These are phyloP conservation scores for Oligia strigilis DNA, from an alignment of 2,888 invertebrate genomes.

Conservation along the genomic window DNA sequence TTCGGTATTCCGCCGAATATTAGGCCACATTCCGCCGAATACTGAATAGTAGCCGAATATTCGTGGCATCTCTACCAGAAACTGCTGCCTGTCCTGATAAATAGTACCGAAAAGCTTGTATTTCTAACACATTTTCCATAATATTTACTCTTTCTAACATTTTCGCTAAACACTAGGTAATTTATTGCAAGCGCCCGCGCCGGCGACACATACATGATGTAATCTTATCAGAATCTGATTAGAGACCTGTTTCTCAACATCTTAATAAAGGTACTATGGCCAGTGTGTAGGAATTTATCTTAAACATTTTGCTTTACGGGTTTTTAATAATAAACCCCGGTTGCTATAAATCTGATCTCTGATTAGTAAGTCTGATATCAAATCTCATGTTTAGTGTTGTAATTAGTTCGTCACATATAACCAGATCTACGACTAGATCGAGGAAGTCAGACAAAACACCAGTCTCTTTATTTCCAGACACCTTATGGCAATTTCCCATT, in stretches of 20 bases:
- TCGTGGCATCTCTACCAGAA: too few relatives aligned
- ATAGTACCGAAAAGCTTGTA: background rate
- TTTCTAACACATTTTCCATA: background rate
- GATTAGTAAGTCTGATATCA: background rate
- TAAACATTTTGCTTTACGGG: conserved; percentile 9
- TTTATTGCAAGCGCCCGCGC: conserved; percentile 45
- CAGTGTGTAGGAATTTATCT: conserved; percentile 29
- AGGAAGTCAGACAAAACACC: background rate
- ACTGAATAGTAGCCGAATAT: too few relatives aligned
- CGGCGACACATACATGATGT: conserved; percentile 54
- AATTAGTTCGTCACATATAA: background rate
- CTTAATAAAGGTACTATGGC: conserved; percentile 39
- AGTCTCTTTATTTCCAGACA: background rate
- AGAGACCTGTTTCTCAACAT: conserved; percentile 43
- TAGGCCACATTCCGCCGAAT: too few relatives aligned
- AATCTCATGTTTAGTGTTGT: background rate
- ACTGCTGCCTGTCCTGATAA: too few relatives aligned
- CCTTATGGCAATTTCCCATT: background rate
- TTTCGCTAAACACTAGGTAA: conserved; percentile 31
- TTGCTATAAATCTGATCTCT: background rate
- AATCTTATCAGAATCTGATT: conserved; percentile 51
- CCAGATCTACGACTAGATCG: too few relatives aligned
- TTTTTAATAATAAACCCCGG: background rate
- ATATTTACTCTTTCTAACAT: conserved; percentile 22
- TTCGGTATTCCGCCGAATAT: too few relatives aligned